phyloP scores from a whole-genome alignment of 2,888 invertebrate species.

The Meandrusa payeni region DNA sequence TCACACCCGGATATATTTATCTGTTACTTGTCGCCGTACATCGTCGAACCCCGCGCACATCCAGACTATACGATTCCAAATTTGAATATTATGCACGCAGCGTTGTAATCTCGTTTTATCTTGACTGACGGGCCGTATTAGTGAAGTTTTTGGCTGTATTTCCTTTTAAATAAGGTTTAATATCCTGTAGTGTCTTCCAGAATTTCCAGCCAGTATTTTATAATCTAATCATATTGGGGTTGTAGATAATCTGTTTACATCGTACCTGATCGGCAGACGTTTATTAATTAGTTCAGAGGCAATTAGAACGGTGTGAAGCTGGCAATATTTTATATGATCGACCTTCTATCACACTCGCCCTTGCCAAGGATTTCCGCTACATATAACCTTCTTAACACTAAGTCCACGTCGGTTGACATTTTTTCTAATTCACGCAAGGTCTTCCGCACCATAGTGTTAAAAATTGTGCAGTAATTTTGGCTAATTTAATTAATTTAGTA shows the following conservation, averaged over 20 bases:
- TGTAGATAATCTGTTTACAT: slow-evolving; percentile 45
- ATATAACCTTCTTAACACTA: too few species aligned
- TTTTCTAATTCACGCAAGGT: too few species aligned
- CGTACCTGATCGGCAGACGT: slow-evolving; percentile 48
- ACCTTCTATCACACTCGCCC: too few species aligned
- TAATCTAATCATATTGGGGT: slow-evolving; percentile 32
- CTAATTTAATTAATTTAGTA: too few species aligned
- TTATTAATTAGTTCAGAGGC: slow-evolving; percentile 37
- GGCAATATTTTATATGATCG: too few species aligned
- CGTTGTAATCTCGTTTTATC: slow-evolving; percentile 40
- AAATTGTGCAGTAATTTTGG: too few species aligned
- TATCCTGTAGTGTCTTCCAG: slow-evolving; percentile 11
- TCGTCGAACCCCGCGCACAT: slow-evolving; percentile 36
- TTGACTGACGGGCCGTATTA: slow-evolving; percentile 29
- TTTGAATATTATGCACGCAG: slow-evolving; percentile 37
- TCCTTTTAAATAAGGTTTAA: slow-evolving; percentile 14
- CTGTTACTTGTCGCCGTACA: slow-evolving; percentile 52
- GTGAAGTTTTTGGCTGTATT: slow-evolving; percentile 18
- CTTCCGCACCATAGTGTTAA: too few species aligned
- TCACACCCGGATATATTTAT: slow-evolving; percentile 65
- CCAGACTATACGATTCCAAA: slow-evolving; percentile 30
- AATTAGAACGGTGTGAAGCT: slow-evolving; percentile 4
- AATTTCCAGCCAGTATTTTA: slow-evolving; percentile 8
- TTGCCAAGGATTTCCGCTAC: too few species aligned
- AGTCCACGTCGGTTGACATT: too few species aligned